Conservation (phyloP, 2,888 invertebrate species). For the Eupithecia centaureata region DNA sequence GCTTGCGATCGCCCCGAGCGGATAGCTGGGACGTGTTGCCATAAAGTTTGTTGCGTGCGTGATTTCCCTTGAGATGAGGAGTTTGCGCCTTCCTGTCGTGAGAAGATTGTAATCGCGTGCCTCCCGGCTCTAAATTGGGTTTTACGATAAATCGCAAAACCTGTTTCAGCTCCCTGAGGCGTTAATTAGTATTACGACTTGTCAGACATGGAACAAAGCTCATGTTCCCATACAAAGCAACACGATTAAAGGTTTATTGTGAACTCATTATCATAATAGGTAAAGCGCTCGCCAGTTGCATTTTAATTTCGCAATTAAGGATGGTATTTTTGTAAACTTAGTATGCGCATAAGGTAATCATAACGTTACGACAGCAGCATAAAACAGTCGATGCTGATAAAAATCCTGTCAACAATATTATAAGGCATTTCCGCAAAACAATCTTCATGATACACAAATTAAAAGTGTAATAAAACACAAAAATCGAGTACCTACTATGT, state of each 20-base stretch:
- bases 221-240: slow-evolving; percentile 54
- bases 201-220: slow-evolving; percentile 70
- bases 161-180: slow-evolving; percentile 76
- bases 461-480: no score
- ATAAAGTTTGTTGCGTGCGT: slow-evolving; percentile 85
- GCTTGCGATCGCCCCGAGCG: slow-evolving; percentile 76
- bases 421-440: no score
- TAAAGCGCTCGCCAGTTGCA: slow-evolving; percentile 26
- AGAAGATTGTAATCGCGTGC: slow-evolving; percentile 84
- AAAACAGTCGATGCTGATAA: neutral
- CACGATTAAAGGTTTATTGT: slow-evolving; percentile 42
- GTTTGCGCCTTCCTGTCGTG: slow-evolving; percentile 84
- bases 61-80: slow-evolving; percentile 84
- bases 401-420: no score
- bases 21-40: slow-evolving; percentile 81
- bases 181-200: slow-evolving; percentile 77
- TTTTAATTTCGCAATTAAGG: slow-evolving; percentile 26
- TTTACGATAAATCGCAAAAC: slow-evolving; percentile 80
- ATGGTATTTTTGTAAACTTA: slow-evolving; percentile 15
- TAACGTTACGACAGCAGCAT: neutral
- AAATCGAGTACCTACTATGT: no score
- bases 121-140: slow-evolving; percentile 82
- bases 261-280: slow-evolving; percentile 33
- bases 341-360: neutral
- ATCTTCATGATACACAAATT: no score